These are phyloP conservation scores for Prunella himalayana DNA, from an alignment of 2,113 vertebrate genomes.

Conservation along the genomic window DNA sequence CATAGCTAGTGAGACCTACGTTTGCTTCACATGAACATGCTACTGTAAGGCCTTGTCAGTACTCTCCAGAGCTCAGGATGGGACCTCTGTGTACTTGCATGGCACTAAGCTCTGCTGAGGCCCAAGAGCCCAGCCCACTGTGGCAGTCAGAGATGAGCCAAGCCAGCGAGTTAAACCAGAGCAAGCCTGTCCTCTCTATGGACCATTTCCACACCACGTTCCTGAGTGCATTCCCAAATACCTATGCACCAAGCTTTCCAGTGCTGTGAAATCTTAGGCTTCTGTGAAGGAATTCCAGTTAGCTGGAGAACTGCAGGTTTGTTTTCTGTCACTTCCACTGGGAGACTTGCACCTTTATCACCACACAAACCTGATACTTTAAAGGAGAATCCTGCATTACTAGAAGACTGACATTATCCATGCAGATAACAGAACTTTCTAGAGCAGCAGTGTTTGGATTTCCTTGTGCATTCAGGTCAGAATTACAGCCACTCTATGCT, in stretches of 20 bases:
- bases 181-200: not conserved
- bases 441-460: not conserved
- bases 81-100: not conserved
- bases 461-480: not conserved
- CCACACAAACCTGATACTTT: not conserved
- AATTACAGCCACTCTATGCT: not conserved
- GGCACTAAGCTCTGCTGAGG: not conserved
- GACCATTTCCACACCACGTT: fast-evolving
- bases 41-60: not conserved
- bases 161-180: not conserved
- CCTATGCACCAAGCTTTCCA: not conserved
- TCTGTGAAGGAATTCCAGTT: not conserved
- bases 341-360: not conserved
- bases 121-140: not conserved
- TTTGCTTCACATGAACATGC: not conserved
- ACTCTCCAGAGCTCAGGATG: not conserved
- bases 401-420: not conserved
- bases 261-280: not conserved
- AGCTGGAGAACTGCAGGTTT: not conserved
- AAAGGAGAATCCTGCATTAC: not conserved
- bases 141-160: fast-evolving
- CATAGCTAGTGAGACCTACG: not conserved
- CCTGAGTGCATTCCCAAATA: not conserved
- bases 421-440: not conserved
- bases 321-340: not conserved